These are phyloP conservation scores for Hirundo rustica DNA, from an alignment of 2,797 vertebrate species.

Conservation along the genomic window DNA sequence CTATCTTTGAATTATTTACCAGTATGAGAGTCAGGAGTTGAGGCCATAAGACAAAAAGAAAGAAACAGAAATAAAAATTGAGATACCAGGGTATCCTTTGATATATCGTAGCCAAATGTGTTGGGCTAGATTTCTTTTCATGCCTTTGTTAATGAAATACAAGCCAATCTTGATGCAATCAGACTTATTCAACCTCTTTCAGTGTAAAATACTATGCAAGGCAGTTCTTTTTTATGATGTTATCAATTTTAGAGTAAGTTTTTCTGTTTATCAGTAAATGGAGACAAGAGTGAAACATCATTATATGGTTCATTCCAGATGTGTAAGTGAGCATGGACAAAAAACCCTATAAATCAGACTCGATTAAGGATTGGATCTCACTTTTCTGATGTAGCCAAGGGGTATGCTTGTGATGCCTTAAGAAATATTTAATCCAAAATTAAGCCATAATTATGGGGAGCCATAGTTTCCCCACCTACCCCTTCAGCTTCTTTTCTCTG, in stretches of 20 bases:
- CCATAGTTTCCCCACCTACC: neutral
- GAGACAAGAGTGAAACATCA: neutral
- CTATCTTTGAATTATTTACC: neutral
- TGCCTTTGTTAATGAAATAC: neutral
- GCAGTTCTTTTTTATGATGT: neutral
- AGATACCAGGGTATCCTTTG: neutral
- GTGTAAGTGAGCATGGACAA: neutral
- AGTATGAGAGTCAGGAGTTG: neutral
- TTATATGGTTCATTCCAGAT: neutral
- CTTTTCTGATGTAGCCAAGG: neutral
- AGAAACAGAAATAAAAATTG: neutral
- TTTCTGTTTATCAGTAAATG: neutral
- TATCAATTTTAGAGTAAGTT: neutral
- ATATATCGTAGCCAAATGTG: neutral
- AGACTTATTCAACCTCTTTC: neutral
- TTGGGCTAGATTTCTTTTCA: neutral
- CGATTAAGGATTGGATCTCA: neutral
- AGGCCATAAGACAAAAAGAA: neutral
- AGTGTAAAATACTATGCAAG: neutral
- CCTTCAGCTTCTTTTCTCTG: neutral
- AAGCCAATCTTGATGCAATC: neutral
- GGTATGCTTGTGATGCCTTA: neutral
- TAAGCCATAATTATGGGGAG: neutral
- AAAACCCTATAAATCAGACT: neutral
- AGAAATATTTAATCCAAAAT: neutral